Base-by-base conservation (phyloP, 1,140 invertebrate genomes). In the Achroia grisella region DNA sequence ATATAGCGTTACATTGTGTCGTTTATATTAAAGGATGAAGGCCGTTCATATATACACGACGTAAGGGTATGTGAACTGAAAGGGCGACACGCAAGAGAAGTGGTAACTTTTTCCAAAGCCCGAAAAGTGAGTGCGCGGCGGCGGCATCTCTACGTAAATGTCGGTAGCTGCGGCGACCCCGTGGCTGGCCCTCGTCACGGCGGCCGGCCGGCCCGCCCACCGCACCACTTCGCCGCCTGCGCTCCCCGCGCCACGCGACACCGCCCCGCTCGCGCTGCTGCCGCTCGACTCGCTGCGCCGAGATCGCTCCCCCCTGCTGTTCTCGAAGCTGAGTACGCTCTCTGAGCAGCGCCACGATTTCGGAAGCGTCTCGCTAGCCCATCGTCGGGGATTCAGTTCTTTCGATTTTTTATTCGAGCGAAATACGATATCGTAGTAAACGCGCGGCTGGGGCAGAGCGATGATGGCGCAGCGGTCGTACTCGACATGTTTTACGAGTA, bases 51-150 rank as follows among this genome's bases (percentile, higher is more conserved):
- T 82, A 42, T 82, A 85, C 6, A 85, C 81, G 30, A 85, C 75
- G 43, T 85, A 72, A 1, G 81, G 81, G 60, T 85, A 85, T 5
- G 76, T 81, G 56, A 87, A 87, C 49, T 86, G 81, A 54, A 86
- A 83, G 39, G 86, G 86, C 55, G 86, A 87, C 66, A 87, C 86
- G 70, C 82, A 87, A 70, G 83, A 81, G 76, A 78, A 84, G 66
- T 87, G 86, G 70, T 86, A 87, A 61, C 81, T 84, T 44, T 86
- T 81, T 57, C 80, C 80, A 61, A 85, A 82, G 71, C 75, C 77
- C 15, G 81, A 72, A 48, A 85, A 85, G 73, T 79, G 77, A 56
- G 75, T 72, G 73, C 73, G 75, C 68, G 75, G 67, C 62, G 77
- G 68, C 66, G 80, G 77, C 65, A 84, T 66, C 47, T 77, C 71